Conservation (phyloP, 2,797 vertebrate genomes). For the Spinus olivaceus region DNA sequence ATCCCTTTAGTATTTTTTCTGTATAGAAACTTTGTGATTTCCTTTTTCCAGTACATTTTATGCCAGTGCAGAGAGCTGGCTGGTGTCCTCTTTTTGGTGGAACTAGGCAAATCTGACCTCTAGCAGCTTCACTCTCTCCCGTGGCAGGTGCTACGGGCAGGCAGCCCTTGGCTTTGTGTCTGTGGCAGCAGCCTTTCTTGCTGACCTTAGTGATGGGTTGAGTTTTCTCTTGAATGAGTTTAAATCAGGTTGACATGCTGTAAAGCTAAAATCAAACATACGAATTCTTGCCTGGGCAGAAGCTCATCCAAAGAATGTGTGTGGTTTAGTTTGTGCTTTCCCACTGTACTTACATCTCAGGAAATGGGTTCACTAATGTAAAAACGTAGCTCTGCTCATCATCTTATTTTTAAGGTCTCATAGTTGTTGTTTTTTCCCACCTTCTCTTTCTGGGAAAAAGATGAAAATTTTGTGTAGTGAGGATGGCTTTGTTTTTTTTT, state of each 20-base stretch:
- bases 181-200: neutral
- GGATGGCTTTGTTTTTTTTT: neutral
- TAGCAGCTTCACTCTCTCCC: neutral
- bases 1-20: neutral
- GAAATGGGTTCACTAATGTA: neutral
- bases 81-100: neutral
- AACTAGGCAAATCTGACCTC: neutral
- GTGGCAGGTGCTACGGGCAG: neutral
- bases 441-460: neutral
- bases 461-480: neutral
- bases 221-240: neutral
- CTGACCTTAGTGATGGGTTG: neutral
- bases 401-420: neutral
- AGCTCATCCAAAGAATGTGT: neutral
- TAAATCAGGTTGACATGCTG: neutral
- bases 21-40: neutral
- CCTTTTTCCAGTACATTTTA: neutral
- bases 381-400: neutral
- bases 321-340: neutral
- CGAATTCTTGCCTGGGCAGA: neutral
- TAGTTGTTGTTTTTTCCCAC: neutral
- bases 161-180: neutral
- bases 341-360: neutral
- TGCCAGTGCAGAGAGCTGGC: neutral
- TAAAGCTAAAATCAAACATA: slow-evolving; percentile 8